phyloP scores from a whole-genome alignment of 1,140 invertebrate genomes.

The Neelides sp. region DNA sequence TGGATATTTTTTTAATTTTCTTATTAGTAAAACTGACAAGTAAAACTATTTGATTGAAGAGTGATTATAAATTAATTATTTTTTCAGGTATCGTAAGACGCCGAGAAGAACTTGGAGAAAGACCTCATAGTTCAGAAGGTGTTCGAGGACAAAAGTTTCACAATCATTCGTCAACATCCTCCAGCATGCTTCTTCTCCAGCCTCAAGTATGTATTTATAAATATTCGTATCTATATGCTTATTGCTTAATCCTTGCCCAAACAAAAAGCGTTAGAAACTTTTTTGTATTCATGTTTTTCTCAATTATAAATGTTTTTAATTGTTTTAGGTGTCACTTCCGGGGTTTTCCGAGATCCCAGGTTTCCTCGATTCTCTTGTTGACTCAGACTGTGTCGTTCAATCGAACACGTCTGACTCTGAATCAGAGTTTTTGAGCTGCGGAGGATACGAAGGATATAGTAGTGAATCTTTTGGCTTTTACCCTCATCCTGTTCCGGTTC shows the following conservation, averaged over 20 bases:
- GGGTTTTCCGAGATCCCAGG: slow-evolving; percentile 31
- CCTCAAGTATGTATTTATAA: slow-evolving; percentile 21
- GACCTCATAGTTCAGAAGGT: slow-evolving; percentile 17
- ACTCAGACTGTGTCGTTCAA: slow-evolving; percentile 26
- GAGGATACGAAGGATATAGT: too few relatives aligned
- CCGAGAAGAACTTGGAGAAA: slow-evolving; percentile 19
- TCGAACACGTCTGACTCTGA: slow-evolving; percentile 27
- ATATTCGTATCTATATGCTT: not conserved
- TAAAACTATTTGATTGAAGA: too few relatives aligned
- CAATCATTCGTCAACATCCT: slow-evolving; percentile 23
- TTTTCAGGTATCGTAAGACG: slow-evolving; percentile 13
- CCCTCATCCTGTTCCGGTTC: too few relatives aligned
- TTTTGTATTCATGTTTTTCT: too few relatives aligned
- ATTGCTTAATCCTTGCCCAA: too few relatives aligned
- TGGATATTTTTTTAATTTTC: too few relatives aligned
- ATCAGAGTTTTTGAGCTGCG: slow-evolving; percentile 22
- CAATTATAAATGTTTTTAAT: not conserved
- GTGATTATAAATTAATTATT: too few relatives aligned
- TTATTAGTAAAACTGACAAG: too few relatives aligned
- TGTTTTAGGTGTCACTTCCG: slow-evolving; percentile 26
- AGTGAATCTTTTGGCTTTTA: too few relatives aligned
- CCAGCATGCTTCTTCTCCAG: slow-evolving; percentile 31
- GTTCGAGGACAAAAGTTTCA: slow-evolving; percentile 11
- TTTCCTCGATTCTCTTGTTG: slow-evolving; percentile 29
- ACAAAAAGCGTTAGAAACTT: too few relatives aligned